Base-by-base conservation (phyloP, 92 coral and sea anemone species). In the Porites evermanni region DNA sequence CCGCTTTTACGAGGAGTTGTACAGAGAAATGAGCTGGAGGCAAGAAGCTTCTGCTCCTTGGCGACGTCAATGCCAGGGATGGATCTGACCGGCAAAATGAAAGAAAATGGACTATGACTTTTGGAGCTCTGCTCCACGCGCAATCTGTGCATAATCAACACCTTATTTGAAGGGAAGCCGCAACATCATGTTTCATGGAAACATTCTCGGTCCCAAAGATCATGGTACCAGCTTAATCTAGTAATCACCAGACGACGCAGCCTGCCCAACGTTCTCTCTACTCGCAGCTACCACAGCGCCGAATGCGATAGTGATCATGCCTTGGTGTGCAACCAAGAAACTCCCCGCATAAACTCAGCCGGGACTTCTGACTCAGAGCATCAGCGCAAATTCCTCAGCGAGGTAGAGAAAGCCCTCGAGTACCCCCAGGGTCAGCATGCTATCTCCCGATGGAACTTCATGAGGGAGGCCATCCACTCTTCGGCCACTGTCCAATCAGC, bases 1-100 rank as follows among this genome's bases (percentile, higher is more conserved):
- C 84, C 79, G 47, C 83, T 81, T 81, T 74, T 90, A 80, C 78
- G 87, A 90, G 21, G 68, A 71, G 21, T 80, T 80, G 74, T 38
- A 38, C 44, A 38, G 44, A 38, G 44, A 38, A 38, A 38, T 38
- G 3, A 38, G 44, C 44, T 38, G 44, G 3, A 38, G 44, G 5
- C 44, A 4, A 4, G 44, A 38, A 38, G 4, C 44, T 38, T 2
- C 44, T 38, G 4, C 44, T 38, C 44, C 44, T 38, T 38, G 44
- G 44, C 44, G 44, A 38, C 44, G 2, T 38, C 44, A 38, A 38
- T 26, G 29, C 29, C 44, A 38, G 44, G 44, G 44, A 1, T 38
- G 44, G 44, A 38, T 38, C 44, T 38, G 44, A 38, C 44, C 44
- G 44, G 44, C 44, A 38, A 38, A 38, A 38, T 38, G 44, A 38